Evolutionary conservation across 37 sponge, comb jelly and placozoan genomes (phyloP).

Genomic region (Hexactinellida sp.): DNA sequence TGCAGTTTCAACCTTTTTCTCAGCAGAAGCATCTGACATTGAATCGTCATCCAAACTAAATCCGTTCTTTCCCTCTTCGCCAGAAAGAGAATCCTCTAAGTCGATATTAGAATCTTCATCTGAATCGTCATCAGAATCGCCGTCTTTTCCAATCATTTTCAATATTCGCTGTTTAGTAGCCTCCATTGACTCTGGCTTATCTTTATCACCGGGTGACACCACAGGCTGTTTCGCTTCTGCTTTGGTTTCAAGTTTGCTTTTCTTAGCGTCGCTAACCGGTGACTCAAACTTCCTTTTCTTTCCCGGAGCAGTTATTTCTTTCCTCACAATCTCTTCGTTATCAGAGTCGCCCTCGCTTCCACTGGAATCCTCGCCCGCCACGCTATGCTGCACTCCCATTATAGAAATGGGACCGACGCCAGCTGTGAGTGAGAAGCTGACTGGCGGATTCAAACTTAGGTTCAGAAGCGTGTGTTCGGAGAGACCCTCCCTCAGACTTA

Average conservation of each 20-base stretch:
- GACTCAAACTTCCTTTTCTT: not conserved
- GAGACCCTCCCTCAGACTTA: not conserved
- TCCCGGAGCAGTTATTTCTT: not conserved
- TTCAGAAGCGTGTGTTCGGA: not conserved
- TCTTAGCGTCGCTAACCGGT: not conserved
- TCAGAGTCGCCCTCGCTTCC: not conserved
- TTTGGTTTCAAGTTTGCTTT: not conserved
- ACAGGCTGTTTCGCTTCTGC: not conserved
- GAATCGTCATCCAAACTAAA: not conserved
- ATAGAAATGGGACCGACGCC: not conserved
- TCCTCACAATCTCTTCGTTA: not conserved
- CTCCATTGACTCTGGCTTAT: not conserved
- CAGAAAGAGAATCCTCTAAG: not conserved
- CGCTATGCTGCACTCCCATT: not conserved
- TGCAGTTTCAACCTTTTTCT: not conserved
- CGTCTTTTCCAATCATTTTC: not conserved
- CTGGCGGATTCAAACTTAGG: not conserved
- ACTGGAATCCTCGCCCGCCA: not conserved
- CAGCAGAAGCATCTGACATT: not conserved
- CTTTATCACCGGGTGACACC: no score
- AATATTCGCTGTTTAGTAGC: not conserved
- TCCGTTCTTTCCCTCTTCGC: not conserved
- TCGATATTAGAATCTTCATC: not conserved
- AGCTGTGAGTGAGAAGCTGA: not conserved
- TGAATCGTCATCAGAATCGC: not conserved